A percentile compares a stretch with the other conserved stretches of the same genome.
Conservation (phyloP, 92 coral and sea anemone genomes). For the Porites cylindrica region DNA sequence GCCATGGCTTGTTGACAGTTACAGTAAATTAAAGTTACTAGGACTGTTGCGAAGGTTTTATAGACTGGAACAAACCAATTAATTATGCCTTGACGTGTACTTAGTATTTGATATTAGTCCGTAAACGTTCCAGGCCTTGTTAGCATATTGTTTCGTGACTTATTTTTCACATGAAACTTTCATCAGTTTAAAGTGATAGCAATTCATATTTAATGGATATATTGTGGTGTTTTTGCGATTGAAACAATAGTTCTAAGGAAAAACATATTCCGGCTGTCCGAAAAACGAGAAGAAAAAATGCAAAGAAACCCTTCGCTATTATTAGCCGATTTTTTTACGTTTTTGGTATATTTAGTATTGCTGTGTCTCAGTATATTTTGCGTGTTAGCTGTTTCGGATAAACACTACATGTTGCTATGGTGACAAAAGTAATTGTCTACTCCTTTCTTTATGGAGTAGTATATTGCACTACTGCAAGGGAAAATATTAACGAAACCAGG, state of each 20-base stretch:
- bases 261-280: too few relatives aligned
- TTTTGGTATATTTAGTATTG: neutral
- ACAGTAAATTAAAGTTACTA: neutral
- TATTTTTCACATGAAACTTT: neutral
- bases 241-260: neutral
- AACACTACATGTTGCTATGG: slow-evolving; percentile 9
- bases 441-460: neutral
- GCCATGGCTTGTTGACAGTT: slow-evolving; percentile 2
- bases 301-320: neutral
- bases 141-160: neutral
- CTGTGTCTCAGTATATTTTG: neutral
- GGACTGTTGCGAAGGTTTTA: neutral
- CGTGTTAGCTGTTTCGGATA: neutral
- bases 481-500: neutral
- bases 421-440: neutral
- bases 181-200: neutral
- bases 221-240: neutral
- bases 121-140: neutral
- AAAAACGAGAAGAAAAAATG: neutral
- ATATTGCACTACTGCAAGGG: slow-evolving; percentile 3
- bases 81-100: neutral
- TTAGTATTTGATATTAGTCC: slow-evolving; percentile 27
- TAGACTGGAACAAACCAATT: slow-evolving; percentile 1
- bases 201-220: neutral
- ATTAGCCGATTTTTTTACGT: neutral